These are phyloP conservation scores for Gasterosteus nipponicus DNA, from an alignment of 2,113 vertebrate genomes.

Conservation along the genomic window DNA sequence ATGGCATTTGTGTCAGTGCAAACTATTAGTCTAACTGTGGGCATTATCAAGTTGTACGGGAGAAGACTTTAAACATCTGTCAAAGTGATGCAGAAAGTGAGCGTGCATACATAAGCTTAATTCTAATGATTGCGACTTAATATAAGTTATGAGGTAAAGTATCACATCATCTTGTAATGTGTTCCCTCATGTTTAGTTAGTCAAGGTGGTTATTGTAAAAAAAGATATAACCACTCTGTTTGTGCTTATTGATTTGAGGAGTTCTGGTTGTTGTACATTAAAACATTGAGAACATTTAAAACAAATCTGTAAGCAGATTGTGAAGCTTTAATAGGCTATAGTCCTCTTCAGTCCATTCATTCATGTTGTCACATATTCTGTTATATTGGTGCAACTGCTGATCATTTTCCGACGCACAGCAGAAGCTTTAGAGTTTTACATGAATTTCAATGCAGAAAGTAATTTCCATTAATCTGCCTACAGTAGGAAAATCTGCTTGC, in stretches of 20 bases:
- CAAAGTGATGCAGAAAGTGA: too few relatives aligned
- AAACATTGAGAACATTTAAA: neutral
- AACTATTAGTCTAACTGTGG: constrained; percentile 38
- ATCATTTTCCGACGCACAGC: constrained; percentile 2
- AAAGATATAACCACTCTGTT: neutral
- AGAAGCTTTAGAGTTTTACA: neutral
- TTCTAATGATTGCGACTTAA: neutral
- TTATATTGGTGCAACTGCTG: neutral
- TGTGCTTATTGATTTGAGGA: neutral
- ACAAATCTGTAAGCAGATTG: neutral
- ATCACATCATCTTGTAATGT: too few relatives aligned
- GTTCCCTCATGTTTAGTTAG: too few relatives aligned
- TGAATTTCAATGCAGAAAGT: constrained; percentile 29
- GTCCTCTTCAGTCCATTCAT: neutral
- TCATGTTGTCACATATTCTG: neutral
- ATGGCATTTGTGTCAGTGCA: constrained; percentile 17
- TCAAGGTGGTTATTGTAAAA: neutral
- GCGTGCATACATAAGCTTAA: neutral
- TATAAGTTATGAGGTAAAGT: too few relatives aligned
- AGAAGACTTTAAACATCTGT: neutral
- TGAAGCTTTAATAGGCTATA: neutral
- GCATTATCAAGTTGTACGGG: constrained; percentile 6
- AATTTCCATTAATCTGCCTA: constrained; percentile 18
- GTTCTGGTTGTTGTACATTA: neutral
- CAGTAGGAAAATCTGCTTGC: constrained; percentile 5